Base-by-base conservation (phyloP, 2,888 invertebrate genomes). In the Parascotia fuliginaria region DNA sequence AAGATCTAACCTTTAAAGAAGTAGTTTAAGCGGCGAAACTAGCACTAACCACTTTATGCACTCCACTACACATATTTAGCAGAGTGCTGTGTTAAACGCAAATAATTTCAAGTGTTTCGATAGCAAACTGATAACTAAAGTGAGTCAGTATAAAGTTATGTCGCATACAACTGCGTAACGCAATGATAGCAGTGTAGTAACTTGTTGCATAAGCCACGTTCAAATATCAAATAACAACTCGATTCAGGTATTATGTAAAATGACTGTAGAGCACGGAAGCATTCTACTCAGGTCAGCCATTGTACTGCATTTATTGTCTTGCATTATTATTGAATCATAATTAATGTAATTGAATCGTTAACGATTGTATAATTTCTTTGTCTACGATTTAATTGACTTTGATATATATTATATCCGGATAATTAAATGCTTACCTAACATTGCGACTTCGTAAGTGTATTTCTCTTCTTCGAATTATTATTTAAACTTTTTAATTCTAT, bases 211-310 rank as follows among this genome's bases (percentile, higher is more conserved):
- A 68, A 68, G n/a, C n/a, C 55, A 42, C 55, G 34, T 59, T 59
- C 61, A 55, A 54, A 61, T 54, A 66, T 65, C 59, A 54, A 61
- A 61, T 68, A 60, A 59, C 69, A 38, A 52, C 38, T 42, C 38
- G 40, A 55, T 53, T 50, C 36, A 31, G 14, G 34, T 48, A 42
- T 68, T 61, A 59, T 50, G 49, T 61, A 61, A 65, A 52, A 29
- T 32, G 19, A 34, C 9, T 14, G 14, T 2, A 42, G 37, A 49
- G 29, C 36, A 48, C 61, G 65, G 69, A 68, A 66, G 53, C 43
- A 47, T 40, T 46, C 22, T 53, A 48, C 58, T 60, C 61, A 47
- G 58, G 58, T 60, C 55, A 47, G 50, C 48, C 4, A 48, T 60
- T 68, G 48, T 61, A 55, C 43, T 52, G 47, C 49, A 58, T 65